A percentile compares a stretch with the other conserved stretches of the same genome.
phyloP scores from a whole-genome alignment of 2,113 vertebrate genomes.

The Bungarus multicinctus region DNA sequence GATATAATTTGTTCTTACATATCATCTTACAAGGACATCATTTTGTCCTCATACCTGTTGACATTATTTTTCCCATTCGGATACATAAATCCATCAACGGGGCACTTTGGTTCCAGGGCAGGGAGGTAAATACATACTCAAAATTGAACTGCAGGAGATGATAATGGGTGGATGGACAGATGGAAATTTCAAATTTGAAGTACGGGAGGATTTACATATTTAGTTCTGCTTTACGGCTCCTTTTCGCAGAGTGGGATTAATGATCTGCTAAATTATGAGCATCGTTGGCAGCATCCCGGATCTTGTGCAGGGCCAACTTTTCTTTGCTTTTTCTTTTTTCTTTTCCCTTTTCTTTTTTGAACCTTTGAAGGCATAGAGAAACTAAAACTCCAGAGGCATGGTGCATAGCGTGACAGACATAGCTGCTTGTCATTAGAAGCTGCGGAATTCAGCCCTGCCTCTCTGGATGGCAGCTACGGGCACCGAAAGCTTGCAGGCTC shows the following conservation, averaged over 20 bases:
- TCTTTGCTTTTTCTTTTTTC: not conserved
- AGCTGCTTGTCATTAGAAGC: not conserved
- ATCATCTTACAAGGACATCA: conserved; percentile 10
- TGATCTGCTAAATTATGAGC: conserved; percentile 74
- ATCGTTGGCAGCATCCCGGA: conserved; percentile 56
- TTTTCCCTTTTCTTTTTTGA: too few species aligned
- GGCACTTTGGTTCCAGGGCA: conserved; percentile 53
- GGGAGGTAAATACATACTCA: conserved; percentile 58
- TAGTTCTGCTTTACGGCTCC: conserved; percentile 71
- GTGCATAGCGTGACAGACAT: too few species aligned
- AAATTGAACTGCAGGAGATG: conserved; percentile 55
- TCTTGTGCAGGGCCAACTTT: conserved; percentile 47
- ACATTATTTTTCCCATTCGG: conserved; percentile 19
- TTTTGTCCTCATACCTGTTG: conserved; percentile 6
- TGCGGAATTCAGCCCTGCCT: not conserved
- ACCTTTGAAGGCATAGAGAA: conserved; percentile 43
- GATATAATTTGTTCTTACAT: too few species aligned
- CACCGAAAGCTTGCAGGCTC: not conserved
- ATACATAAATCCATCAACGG: conserved; percentile 40
- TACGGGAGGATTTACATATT: conserved; percentile 72
- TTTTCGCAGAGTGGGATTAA: conserved; percentile 70
- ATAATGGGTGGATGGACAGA: conserved; percentile 62
- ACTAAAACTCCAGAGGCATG: conserved; percentile 19
- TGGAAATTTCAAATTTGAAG: conserved; percentile 68
- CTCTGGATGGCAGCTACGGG: not conserved